Base-by-base conservation (phyloP, 2,888 invertebrate genomes). In the Sarcophaga caerulescens region DNA sequence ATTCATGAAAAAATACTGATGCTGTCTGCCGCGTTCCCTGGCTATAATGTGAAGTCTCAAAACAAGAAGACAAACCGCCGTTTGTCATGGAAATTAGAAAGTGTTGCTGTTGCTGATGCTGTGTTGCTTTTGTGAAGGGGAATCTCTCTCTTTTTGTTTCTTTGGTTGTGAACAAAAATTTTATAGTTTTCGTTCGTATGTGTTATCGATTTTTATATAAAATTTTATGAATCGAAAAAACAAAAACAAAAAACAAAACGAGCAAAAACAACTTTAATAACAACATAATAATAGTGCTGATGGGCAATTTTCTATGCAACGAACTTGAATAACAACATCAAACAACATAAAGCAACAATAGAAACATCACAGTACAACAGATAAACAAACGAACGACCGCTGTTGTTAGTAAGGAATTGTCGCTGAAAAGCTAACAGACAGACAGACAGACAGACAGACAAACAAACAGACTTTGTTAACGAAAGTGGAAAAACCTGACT, bases 401-500 rank as follows among this genome's bases (percentile, higher is more conserved):
- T 35, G 35, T 35, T 35, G 35, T 35, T 35, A 35, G 35, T 35
- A 35, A 35, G 35, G 35, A 35, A 35, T 35, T 35, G 35, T 35
- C 35, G 35, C 35, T 35, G 35, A 35, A 35, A 35, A 35, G 2
- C 35, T 35, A 10, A 35, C 2, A 35, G 35, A 8, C 8, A 35
- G 8, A 35, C 35, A 35, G 35, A 35, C 8, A 35, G 1, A 35
- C 35, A 35, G 35, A 35, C 35, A 35, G 35, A 35, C 35, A 35
- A 35, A 35, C 35, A 35, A 1, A 35, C 35, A 80, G 71, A 47
- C 78, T 68, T 81, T 86, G 75, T 57, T 78, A 87, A 87, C 25
- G 88, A 88, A 88, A 88, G 88, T 87, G 85, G 85, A 85, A 85
- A 87, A 88, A 88, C 87, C 84, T 85, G 87, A 70, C 83, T 82